These are phyloP conservation scores for Neoniphon sammara DNA, from an alignment of 2,797 vertebrate species.

Conservation along the genomic window DNA sequence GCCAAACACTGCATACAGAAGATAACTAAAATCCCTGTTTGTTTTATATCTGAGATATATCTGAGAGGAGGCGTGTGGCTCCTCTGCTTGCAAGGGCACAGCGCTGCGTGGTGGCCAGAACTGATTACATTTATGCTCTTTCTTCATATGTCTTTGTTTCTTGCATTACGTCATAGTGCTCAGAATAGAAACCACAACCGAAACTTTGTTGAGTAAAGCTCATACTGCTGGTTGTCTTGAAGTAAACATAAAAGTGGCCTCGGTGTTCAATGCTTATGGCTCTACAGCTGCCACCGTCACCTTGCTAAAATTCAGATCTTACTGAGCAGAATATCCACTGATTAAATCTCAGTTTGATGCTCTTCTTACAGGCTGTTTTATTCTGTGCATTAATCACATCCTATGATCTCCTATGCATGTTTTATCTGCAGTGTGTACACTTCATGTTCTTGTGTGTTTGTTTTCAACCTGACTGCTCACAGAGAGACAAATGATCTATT, in stretches of 20 bases:
- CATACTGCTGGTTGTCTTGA: background rate
- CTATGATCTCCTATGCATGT: background rate
- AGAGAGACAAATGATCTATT: conserved; percentile 4
- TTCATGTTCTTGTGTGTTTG: background rate
- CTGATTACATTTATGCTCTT: background rate
- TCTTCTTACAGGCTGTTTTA: background rate
- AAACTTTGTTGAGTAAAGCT: background rate
- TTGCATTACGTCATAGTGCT: conserved; percentile 40
- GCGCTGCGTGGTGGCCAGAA: background rate
- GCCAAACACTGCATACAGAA: no score
- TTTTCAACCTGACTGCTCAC: background rate
- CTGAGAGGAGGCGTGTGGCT: no score
- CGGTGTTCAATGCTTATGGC: background rate
- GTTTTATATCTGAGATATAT: no score
- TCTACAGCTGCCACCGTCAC: conserved; percentile 18
- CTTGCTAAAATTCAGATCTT: background rate
- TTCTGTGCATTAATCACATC: background rate
- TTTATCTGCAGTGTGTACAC: background rate
- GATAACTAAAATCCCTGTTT: no score
- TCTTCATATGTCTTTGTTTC: background rate
- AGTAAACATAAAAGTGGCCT: background rate
- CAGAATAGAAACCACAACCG: background rate
- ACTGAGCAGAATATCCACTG: background rate
- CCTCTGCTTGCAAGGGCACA: no score
- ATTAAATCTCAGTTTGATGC: background rate